These are phyloP conservation scores for Hemibagrus guttatus DNA, from an alignment of 2,797 vertebrate genomes.

Conservation along the genomic window DNA sequence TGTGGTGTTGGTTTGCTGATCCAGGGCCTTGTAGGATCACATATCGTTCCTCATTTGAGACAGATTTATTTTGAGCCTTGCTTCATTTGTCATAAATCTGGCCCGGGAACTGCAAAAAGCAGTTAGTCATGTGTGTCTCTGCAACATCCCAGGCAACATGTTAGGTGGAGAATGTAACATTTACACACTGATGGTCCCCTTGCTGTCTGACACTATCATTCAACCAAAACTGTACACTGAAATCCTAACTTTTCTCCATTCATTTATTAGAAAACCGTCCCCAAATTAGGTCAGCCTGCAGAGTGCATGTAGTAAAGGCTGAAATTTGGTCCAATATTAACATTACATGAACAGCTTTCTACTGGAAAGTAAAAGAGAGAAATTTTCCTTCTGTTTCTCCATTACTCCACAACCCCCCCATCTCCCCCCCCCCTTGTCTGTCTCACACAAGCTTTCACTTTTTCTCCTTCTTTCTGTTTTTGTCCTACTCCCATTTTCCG, in stretches of 20 bases:
- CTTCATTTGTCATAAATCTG: slow-evolving; percentile 54
- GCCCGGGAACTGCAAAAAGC: slow-evolving; percentile 46
- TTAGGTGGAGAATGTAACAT: slow-evolving; percentile 39
- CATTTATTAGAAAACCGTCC: neutral
- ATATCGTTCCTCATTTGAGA: slow-evolving; percentile 47
- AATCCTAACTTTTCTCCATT: neutral
- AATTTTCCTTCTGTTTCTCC: neutral
- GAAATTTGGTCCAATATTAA: neutral
- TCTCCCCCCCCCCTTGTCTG: neutral
- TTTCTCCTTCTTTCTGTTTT: slow-evolving; percentile 1
- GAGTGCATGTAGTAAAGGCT: neutral
- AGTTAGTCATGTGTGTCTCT: slow-evolving; percentile 39
- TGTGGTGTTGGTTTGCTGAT: slow-evolving; percentile 39
- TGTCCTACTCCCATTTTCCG: neutral
- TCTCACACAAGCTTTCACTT: neutral
- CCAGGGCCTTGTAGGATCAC: slow-evolving; percentile 44
- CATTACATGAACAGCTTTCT: neutral
- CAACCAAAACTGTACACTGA: slow-evolving; percentile 19
- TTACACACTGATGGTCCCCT: slow-evolving; percentile 34
- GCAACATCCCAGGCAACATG: slow-evolving; percentile 18
- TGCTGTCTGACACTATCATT: slow-evolving; percentile 34
- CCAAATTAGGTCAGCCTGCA: slow-evolving; percentile 4
- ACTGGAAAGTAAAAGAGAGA: neutral
- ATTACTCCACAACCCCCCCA: neutral
- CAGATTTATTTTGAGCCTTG: slow-evolving; percentile 54